Conservation (phyloP, 37 sponge, comb jelly and placozoan species). For the Halisarca cf. caerulea region DNA sequence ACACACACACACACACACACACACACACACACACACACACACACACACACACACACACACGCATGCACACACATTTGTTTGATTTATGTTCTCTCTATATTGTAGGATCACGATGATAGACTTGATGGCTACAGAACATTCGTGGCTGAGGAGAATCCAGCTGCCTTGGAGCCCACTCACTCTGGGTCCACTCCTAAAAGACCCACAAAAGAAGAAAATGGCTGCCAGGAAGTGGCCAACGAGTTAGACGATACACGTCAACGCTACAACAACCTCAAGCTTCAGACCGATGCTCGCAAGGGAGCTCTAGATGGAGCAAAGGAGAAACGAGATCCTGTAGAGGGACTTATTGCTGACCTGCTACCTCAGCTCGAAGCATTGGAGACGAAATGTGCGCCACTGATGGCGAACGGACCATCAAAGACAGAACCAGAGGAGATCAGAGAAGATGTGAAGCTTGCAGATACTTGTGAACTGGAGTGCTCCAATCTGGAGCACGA, state of each 20-base stretch:
- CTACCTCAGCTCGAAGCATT: slow-evolving; percentile 26
- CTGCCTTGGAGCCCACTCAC: background rate
- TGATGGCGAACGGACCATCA: slow-evolving; percentile 12
- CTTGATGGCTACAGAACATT: background rate
- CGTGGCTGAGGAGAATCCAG: slow-evolving; percentile 5
- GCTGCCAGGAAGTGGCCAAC: background rate
- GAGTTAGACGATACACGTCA: background rate
- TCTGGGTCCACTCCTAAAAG: slow-evolving; percentile 15
- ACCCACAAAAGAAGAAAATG: background rate
- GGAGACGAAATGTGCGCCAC: slow-evolving; percentile 44
- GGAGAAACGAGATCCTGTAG: slow-evolving; percentile 44
- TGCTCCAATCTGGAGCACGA: slow-evolving; percentile 49
- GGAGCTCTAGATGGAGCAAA: slow-evolving; percentile 33
- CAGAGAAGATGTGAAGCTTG: slow-evolving; percentile 46
- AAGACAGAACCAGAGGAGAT: slow-evolving; percentile 45
- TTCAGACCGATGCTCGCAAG: slow-evolving; percentile 1
- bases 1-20: too few relatives aligned
- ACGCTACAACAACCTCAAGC: slow-evolving; percentile 45
- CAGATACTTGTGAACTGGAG: slow-evolving; percentile 26
- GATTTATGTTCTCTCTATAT: too few relatives aligned
- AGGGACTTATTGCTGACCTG: slow-evolving; percentile 23
- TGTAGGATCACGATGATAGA: background rate
- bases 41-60: too few relatives aligned
- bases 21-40: too few relatives aligned
- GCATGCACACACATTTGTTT: too few relatives aligned